phyloP scores from a whole-genome alignment of 2,888 invertebrate genomes.

The Muschampia plurimacula region DNA sequence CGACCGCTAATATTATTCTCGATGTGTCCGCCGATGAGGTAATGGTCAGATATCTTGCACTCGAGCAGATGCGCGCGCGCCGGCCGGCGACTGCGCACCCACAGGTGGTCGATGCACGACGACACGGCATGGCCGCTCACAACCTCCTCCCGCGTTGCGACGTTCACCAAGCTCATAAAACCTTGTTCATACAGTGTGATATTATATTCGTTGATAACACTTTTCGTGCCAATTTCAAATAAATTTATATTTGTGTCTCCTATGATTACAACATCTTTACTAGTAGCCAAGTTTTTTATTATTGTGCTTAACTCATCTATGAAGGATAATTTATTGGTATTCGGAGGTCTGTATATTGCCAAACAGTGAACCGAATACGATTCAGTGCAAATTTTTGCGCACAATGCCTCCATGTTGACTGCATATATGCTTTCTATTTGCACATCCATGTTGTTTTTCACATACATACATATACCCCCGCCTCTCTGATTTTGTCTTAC shows the following conservation, averaged over 20 bases:
- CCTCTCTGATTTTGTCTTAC: background rate
- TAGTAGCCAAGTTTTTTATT: too few relatives aligned
- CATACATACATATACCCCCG: constrained; percentile 5
- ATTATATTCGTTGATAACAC: background rate
- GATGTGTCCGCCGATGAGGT: constrained; percentile 1
- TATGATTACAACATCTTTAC: background rate
- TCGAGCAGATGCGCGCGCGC: constrained; percentile 20
- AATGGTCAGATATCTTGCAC: constrained; percentile 35
- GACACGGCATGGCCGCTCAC: constrained; percentile 18
- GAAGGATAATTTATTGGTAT: too few relatives aligned
- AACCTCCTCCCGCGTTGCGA: constrained; percentile 31
- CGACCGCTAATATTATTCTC: too few relatives aligned
- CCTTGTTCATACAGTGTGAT: constrained; percentile 22
- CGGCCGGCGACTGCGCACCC: constrained; percentile 25
- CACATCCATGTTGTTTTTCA: background rate
- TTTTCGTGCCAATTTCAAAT: background rate
- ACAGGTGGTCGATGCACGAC: constrained; percentile 40
- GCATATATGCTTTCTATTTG: background rate
- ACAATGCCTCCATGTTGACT: background rate
- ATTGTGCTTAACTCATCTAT: too few relatives aligned
- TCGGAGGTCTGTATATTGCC: too few relatives aligned
- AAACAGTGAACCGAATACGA: too few relatives aligned
- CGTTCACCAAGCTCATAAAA: constrained; percentile 18
- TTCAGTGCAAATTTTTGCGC: background rate
- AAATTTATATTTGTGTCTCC: constrained; percentile 15